These are phyloP conservation scores for Ricordea florida DNA, from an alignment of 92 coral and sea anemone species.

Conservation along the genomic window DNA sequence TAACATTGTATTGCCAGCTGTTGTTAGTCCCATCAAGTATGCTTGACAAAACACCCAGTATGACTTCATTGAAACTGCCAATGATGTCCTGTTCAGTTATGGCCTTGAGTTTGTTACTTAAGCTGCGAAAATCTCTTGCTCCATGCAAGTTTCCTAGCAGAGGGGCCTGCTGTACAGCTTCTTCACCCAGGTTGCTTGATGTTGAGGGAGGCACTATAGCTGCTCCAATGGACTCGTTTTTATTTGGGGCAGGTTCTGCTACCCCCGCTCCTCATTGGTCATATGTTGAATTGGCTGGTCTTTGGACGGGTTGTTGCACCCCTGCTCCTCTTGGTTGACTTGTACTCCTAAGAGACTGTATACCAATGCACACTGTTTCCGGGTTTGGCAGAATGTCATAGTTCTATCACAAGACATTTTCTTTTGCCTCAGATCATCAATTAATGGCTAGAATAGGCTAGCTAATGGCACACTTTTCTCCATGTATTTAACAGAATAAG, in stretches of 20 bases:
- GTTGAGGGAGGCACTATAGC: too few species aligned
- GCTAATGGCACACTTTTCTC: constrained; percentile 54
- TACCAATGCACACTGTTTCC: constrained; percentile 60
- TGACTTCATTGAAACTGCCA: not conserved
- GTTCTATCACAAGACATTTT: constrained; percentile 32
- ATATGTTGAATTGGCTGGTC: too few species aligned
- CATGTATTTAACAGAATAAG: constrained; percentile 42
- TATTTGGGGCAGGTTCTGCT: too few species aligned
- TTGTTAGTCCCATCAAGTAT: not conserved
- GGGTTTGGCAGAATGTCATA: constrained; percentile 57
- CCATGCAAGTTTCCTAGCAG: too few species aligned
- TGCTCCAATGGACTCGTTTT: too few species aligned
- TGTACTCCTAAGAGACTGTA: too few species aligned
- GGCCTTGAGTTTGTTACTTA: not conserved
- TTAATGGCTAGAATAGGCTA: constrained; percentile 27
- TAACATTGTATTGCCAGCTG: constrained; percentile 11
- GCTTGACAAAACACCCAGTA: not conserved
- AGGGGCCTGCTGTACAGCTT: too few species aligned
- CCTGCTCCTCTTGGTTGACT: too few species aligned
- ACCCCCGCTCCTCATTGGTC: too few species aligned
- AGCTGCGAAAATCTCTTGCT: too few species aligned
- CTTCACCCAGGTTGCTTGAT: too few species aligned
- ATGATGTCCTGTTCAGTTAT: not conserved
- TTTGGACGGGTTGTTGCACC: too few species aligned
- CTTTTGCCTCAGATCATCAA: constrained; percentile 36